These are phyloP conservation scores for Notolabrus celidotus DNA, from an alignment of 2,797 vertebrate species.

Conservation along the genomic window DNA sequence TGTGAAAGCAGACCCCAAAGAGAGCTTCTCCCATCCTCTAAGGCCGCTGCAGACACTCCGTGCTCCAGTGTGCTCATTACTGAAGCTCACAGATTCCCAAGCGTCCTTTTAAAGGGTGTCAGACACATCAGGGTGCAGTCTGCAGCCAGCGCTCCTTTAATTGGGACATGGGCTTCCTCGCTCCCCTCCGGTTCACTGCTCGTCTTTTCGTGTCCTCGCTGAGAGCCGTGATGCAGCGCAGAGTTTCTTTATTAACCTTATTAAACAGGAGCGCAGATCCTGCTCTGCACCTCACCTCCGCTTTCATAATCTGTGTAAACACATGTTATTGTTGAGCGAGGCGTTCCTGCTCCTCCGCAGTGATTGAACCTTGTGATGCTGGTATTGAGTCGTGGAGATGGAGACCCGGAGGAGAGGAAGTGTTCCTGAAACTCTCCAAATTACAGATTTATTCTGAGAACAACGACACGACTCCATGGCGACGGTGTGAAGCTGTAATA, in stretches of 20 bases:
- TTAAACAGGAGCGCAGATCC: neutral
- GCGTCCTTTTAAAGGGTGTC: neutral
- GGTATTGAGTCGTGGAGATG: neutral
- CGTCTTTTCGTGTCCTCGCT: neutral
- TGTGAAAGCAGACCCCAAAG: neutral
- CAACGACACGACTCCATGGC: conserved; percentile 1
- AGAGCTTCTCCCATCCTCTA: neutral
- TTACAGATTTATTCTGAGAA: conserved; percentile 4
- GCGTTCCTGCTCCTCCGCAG: neutral
- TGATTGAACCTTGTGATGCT: neutral
- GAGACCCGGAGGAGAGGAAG: conserved; percentile 17
- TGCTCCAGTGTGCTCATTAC: conserved; percentile 21
- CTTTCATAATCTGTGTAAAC: conserved; percentile 1
- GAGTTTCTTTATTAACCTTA: conserved; percentile 10
- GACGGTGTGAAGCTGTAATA: conserved; percentile 16
- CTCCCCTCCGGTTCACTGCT: neutral
- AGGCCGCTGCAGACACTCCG: neutral
- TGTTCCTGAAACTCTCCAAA: conserved; percentile 21
- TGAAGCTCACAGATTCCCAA: neutral
- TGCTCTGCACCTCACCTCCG: neutral
- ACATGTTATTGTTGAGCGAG: neutral
- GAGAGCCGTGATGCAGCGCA: neutral
- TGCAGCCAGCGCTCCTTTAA: conserved; percentile 19
- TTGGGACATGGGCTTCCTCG: conserved; percentile 8
- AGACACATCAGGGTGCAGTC: conserved; percentile 1